Base-by-base conservation (phyloP, 1,140 invertebrate genomes). In the Nasonia vitripennis region DNA sequence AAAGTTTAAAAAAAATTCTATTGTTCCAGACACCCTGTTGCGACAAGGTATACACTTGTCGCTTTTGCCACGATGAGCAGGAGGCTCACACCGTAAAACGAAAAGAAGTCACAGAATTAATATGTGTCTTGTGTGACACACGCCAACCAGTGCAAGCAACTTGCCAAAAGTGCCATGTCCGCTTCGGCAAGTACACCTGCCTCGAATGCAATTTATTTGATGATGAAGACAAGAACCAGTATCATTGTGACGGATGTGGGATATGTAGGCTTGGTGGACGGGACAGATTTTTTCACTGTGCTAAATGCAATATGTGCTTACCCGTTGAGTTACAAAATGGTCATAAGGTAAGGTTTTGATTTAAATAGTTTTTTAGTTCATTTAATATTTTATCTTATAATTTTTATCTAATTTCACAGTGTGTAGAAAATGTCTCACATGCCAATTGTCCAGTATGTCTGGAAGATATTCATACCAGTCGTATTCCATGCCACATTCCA, bases 51-150 rank as follows among this genome's bases (percentile, higher is more conserved):
- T 98, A 98, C 91, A 96, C 96, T 84, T 98, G 97, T 90, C 94
- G 97, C 45, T 97, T 98, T 90, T 98, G 97, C 90, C 97, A 98
- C 90, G 97, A 98, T 93, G 97, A 98, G 87, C 96, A 96, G 78
- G 97, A 98, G 89, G 94, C 95, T 73, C 97, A 98, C 90, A 95
- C 96, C 34, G 95, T 98, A 70, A 96, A 97, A 91, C 94, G 97
- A 75, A 97, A 97, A 89, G 95, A 96, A 81, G 96, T 98, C 1
- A 96, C 95, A 0, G 96, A 97, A 92, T 93, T 98, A 67, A 96
- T 97, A 86, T 98, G 97, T 91, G 95, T 96, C 1, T 92, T 96
- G 73, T 98, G 97, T 92, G 95, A 96, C 82, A 96, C 95, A n/a
- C 92, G 95, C 87, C 97, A 98, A 90, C 95, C 96, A 78, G 97